phyloP scores from a whole-genome alignment of 1,140 invertebrate species.

The Heliothis subflexa region DNA sequence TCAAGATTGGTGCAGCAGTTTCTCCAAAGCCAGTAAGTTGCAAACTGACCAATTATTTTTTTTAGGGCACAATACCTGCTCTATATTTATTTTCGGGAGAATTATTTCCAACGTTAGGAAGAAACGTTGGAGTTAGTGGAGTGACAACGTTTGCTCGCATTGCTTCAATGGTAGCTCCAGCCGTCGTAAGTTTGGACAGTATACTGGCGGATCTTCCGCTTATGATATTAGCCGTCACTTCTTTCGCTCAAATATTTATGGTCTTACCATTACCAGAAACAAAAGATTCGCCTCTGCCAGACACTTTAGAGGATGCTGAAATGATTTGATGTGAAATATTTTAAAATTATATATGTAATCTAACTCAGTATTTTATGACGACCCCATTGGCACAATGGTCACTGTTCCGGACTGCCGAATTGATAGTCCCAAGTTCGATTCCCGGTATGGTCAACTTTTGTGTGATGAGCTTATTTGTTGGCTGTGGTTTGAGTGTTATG shows the following conservation, averaged over 20 bases:
- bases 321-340: not conserved
- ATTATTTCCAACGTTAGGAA: conserved; percentile 89
- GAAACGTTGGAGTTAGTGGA: conserved; percentile 89
- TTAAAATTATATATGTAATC: too few relatives aligned
- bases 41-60: not conserved
- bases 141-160: conserved; percentile 88
- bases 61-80: conserved; percentile 86
- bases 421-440: not conserved
- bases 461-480: not conserved
- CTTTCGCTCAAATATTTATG: conserved; percentile 68
- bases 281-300: conserved; percentile 71
- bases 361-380: not conserved
- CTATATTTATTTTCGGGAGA: conserved; percentile 90
- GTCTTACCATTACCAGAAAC: conserved; percentile 80
- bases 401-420: too few relatives aligned
- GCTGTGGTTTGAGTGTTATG: too few relatives aligned
- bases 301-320: conserved; percentile 79
- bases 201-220: conserved; percentile 69
- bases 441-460: not conserved
- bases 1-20: too few relatives aligned
- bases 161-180: conserved; percentile 90
- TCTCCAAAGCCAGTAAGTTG: too few relatives aligned
- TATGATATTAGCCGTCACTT: conserved; percentile 67
- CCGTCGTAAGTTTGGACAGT: conserved; percentile 87
- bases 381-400: too few relatives aligned